These are phyloP conservation scores for Hartigia nigra DNA, from an alignment of 2,888 invertebrate species.

Conservation along the genomic window DNA sequence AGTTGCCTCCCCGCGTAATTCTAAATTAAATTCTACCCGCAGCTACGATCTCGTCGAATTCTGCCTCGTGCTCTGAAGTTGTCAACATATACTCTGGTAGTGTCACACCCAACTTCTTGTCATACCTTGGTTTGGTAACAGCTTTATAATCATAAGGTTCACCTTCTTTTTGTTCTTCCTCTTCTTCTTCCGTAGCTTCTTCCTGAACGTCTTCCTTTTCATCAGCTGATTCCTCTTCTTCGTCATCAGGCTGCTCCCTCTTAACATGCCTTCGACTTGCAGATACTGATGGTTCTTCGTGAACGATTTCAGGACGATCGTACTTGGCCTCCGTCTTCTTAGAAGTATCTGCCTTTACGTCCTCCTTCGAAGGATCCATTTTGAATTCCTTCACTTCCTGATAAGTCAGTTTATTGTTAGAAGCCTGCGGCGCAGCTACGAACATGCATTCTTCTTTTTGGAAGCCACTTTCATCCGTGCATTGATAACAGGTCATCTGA, in stretches of 20 bases:
- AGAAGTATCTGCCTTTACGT: constrained; percentile 47
- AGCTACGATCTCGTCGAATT: constrained; percentile 71
- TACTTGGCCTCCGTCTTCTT: constrained; percentile 49
- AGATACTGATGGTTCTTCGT: constrained; percentile 34
- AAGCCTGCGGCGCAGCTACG: constrained; percentile 76
- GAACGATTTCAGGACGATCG: background rate
- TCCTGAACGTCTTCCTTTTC: constrained; percentile 55
- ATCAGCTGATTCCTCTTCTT: constrained; percentile 39
- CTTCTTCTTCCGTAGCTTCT: constrained; percentile 65
- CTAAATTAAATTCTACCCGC: constrained; percentile 26
- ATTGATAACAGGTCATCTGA: constrained; percentile 82
- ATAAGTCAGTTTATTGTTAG: constrained; percentile 74
- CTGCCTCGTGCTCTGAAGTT: constrained; percentile 75
- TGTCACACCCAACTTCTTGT: constrained; percentile 73
- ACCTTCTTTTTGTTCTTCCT: constrained; percentile 52
- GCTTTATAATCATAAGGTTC: constrained; percentile 67
- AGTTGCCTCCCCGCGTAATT: background rate
- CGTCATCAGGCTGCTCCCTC: constrained; percentile 59
- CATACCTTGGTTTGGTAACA: constrained; percentile 76
- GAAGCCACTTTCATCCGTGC: constrained; percentile 75
- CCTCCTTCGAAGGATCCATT: constrained; percentile 19
- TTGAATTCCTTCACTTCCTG: constrained; percentile 72
- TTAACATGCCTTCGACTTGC: constrained; percentile 29
- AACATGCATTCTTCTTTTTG: constrained; percentile 85
- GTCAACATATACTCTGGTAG: constrained; percentile 78